A percentile compares a stretch with the other conserved stretches of the same genome.
Evolutionary conservation across 2,888 invertebrate genomes (phyloP).

Genomic region (Hipparchia sbordonii): DNA sequence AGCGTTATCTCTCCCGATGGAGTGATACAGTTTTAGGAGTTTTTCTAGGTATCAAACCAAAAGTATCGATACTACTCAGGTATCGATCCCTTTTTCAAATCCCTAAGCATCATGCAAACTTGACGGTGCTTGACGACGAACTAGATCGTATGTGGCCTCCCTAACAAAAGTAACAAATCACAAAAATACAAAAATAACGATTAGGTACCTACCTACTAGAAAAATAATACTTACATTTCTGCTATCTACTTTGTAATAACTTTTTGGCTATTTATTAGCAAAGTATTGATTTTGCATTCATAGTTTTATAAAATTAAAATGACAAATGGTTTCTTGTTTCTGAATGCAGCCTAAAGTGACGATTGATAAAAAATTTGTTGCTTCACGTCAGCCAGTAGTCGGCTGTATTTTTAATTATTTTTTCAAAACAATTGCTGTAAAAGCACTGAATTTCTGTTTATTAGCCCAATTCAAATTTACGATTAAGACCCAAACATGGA

Average conservation of each 20-base stretch:
- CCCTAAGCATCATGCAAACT: too few species aligned
- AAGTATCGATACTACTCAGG: too few species aligned
- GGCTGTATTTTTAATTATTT: constrained; percentile 73
- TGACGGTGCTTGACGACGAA: too few species aligned
- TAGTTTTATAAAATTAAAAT: not conserved
- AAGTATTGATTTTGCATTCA: too few species aligned
- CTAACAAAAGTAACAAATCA: too few species aligned
- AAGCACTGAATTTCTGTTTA: constrained; percentile 39
- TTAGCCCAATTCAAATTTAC: constrained; percentile 31
- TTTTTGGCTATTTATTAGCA: too few species aligned
- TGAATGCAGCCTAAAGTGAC: constrained; percentile 38
- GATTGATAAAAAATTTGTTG: constrained; percentile 68
- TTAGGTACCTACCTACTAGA: not conserved
- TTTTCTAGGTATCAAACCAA: too few species aligned
- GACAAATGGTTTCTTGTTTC: constrained; percentile 10
- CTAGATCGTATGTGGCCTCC: too few species aligned
- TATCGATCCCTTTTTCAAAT: too few species aligned
- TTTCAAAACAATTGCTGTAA: constrained; percentile 70
- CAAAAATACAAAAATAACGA: too few species aligned
- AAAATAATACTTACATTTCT: not conserved
- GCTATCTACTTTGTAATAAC: not conserved
- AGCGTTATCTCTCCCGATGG: too few species aligned
- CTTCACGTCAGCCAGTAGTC: constrained; percentile 72
- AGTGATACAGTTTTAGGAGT: too few species aligned
- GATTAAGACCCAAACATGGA: constrained; percentile 64